Conservation (phyloP, 2,113 vertebrate genomes). For the Petaurus breviceps region DNA sequence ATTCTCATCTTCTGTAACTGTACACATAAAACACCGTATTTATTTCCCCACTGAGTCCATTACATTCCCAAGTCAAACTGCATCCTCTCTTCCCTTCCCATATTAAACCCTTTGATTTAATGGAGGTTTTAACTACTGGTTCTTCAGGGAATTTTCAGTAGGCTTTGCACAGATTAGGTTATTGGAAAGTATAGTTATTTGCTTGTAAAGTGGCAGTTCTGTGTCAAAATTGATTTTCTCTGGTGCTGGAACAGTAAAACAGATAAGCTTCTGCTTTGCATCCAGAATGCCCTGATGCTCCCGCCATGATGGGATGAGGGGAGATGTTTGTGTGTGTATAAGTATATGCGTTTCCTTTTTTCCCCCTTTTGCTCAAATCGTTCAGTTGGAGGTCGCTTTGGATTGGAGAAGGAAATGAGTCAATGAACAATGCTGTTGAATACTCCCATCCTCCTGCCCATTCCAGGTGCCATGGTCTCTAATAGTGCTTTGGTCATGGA, state of each 20-base stretch:
- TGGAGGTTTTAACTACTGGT: slow-evolving; percentile 92
- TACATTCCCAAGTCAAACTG: slow-evolving; percentile 88
- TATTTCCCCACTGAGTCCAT: slow-evolving; percentile 88
- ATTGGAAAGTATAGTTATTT: slow-evolving; percentile 95
- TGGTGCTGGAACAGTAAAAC: slow-evolving; percentile 91
- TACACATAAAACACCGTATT: slow-evolving; percentile 88
- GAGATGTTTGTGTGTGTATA: background rate
- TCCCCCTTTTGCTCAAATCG: slow-evolving; percentile 69
- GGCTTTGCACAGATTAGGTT: slow-evolving; percentile 93
- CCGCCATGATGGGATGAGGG: slow-evolving; percentile 69
- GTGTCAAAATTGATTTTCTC: slow-evolving; percentile 95
- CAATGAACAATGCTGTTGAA: background rate
- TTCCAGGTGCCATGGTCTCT: slow-evolving; percentile 17
- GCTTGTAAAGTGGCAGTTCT: slow-evolving; percentile 91
- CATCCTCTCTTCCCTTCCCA: slow-evolving; percentile 87
- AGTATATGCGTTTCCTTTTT: slow-evolving; percentile 27
- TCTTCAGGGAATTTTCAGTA: slow-evolving; percentile 92
- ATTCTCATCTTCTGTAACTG: slow-evolving; percentile 86
- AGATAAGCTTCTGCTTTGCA: slow-evolving; percentile 92
- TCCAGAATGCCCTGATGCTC: slow-evolving; percentile 85
- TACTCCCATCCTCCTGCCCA: background rate
- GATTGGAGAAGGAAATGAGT: slow-evolving; percentile 16
- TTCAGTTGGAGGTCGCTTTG: slow-evolving; percentile 57
- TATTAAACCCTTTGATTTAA: slow-evolving; percentile 94
- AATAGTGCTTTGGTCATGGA: background rate